Evolutionary conservation across 2,113 vertebrate genomes (phyloP).

Genomic region (Serinus canaria): DNA sequence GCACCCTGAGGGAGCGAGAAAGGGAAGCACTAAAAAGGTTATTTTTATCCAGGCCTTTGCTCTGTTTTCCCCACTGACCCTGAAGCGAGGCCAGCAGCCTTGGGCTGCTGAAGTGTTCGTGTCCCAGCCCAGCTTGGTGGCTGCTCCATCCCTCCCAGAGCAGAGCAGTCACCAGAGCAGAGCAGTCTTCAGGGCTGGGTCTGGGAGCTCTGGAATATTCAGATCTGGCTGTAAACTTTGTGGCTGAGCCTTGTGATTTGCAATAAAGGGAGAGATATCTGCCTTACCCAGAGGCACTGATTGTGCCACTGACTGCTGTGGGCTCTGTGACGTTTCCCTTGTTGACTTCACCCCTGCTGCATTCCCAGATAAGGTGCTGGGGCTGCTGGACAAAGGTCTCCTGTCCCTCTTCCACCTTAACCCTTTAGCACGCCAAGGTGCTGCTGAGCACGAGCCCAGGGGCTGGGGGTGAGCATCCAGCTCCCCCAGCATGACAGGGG

Average conservation of each 20-base stretch:
- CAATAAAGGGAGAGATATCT: not conserved
- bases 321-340: not conserved
- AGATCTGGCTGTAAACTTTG: not conserved
- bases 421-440: not conserved
- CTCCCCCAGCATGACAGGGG: rapidly evolving
- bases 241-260: not conserved
- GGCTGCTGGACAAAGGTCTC: conserved; percentile 32
- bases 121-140: rapidly evolving
- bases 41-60: not conserved
- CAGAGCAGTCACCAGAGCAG: rapidly evolving
- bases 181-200: not conserved
- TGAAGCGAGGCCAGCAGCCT: not conserved
- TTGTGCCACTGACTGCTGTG: not conserved
- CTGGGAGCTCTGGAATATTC: not conserved
- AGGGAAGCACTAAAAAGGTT: not conserved
- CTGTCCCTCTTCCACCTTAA: conserved; percentile 12
- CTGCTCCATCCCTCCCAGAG: not conserved
- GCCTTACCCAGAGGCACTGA: not conserved
- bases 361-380: not conserved
- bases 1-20: not conserved
- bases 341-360: not conserved
- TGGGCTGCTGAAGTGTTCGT: rapidly evolving
- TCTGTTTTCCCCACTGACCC: rapidly evolving
- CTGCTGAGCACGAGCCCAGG: not conserved
- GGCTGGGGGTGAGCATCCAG: not conserved